phyloP scores from a whole-genome alignment of 2,797 vertebrate genomes.

The Thalassophryne amazonica region DNA sequence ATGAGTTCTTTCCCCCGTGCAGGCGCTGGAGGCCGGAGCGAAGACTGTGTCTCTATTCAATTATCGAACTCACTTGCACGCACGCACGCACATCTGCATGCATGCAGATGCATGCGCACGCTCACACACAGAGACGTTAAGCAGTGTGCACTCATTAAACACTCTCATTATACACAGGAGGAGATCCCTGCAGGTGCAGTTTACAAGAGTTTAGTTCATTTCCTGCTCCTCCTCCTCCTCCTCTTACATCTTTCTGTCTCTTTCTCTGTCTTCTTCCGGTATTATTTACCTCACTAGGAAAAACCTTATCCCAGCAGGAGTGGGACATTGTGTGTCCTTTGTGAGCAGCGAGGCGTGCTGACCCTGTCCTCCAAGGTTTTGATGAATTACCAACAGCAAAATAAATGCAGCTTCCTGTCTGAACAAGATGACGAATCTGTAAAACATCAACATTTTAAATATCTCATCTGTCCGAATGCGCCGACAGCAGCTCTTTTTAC shows the following conservation, averaged over 20 bases:
- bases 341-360: background rate
- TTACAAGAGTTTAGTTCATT: conserved; percentile 71
- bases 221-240: conserved; percentile 56
- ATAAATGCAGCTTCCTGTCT: no score
- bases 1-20: conserved; percentile 57
- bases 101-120: background rate
- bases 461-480: conserved; percentile 14
- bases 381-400: no score
- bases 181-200: conserved; percentile 75
- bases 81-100: background rate
- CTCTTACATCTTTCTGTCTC: conserved; percentile 16
- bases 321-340: conserved; percentile 8
- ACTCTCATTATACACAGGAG: conserved; percentile 77
- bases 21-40: conserved; percentile 57
- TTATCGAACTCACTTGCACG: conserved; percentile 55
- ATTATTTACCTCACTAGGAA: conserved; percentile 39
- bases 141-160: conserved; percentile 78
- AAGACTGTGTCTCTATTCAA: conserved; percentile 75
- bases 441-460: conserved; percentile 17
- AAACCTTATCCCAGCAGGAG: conserved; percentile 3
- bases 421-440: no score
- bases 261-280: conserved; percentile 11
- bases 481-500: conserved; percentile 47
- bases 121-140: conserved; percentile 53
- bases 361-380: no score